Percentiles rank a stretch among this genome's conserved stretches.
Evolutionary conservation across 2,797 vertebrate genomes (phyloP).

Genomic region (Odontamblyopus rebecca): DNA sequence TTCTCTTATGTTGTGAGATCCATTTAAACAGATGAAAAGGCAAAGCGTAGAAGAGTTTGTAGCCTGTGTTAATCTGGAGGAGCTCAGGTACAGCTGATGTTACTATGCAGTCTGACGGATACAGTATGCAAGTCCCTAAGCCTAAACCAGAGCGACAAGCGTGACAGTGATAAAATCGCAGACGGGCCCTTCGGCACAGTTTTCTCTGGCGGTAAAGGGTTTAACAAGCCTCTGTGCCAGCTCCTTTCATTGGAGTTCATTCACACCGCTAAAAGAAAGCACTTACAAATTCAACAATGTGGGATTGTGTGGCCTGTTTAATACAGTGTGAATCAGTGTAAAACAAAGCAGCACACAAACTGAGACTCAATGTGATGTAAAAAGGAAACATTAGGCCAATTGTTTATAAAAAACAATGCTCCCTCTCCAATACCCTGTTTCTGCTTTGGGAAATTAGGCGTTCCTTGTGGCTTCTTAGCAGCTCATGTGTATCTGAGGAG

Average conservation of each 20-base stretch:
- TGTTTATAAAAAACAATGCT: not conserved
- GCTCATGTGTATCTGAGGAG: not conserved
- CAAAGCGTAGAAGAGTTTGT: not conserved
- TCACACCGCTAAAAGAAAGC: slow-evolving; percentile 53
- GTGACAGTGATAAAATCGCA: slow-evolving; percentile 60
- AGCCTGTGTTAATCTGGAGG: not conserved
- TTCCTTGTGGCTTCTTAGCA: not conserved
- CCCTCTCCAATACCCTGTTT: not conserved
- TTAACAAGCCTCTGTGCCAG: slow-evolving; percentile 63
- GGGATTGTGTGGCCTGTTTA: slow-evolving; percentile 42
- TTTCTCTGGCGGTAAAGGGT: slow-evolving; percentile 54
- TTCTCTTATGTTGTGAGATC: not conserved
- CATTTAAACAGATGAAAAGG: slow-evolving; percentile 15
- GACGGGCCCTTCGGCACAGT: slow-evolving; percentile 52
- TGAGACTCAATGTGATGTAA: slow-evolving; percentile 14
- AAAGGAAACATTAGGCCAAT: not conserved
- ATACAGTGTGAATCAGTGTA: slow-evolving; percentile 34
- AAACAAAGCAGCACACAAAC: slow-evolving; percentile 31
- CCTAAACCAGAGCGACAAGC: slow-evolving; percentile 58
- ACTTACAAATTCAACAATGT: slow-evolving; percentile 44
- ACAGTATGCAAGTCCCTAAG: slow-evolving; percentile 40
- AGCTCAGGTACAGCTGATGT: slow-evolving; percentile 22
- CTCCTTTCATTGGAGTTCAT: slow-evolving; percentile 52
- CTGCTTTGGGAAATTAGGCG: not conserved
- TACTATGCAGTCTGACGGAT: slow-evolving; percentile 29